These are phyloP conservation scores for Drosophila aff. DNA, from an alignment of 1,140 invertebrate genomes.

Conservation along the genomic window DNA sequence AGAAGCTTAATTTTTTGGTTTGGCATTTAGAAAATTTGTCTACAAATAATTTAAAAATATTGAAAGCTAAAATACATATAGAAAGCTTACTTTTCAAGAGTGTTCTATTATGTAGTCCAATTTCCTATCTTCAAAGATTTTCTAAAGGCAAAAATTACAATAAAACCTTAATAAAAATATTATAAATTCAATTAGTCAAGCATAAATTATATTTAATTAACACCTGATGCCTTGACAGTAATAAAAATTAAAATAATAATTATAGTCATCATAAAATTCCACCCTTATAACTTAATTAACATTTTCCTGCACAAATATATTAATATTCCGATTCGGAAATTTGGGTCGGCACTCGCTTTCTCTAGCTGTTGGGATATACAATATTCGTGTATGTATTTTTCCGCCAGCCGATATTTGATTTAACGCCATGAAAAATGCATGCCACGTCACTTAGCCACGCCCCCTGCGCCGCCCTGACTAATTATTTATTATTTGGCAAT, in stretches of 20 bases:
- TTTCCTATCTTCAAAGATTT: neutral
- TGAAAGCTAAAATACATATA: too few relatives aligned
- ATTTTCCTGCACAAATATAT: slow-evolving; percentile 29
- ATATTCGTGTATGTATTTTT: neutral
- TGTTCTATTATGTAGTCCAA: neutral
- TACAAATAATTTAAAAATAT: too few relatives aligned
- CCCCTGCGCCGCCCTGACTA: slow-evolving; percentile 60
- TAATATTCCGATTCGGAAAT: slow-evolving; percentile 29
- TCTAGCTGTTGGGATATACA: slow-evolving; percentile 27
- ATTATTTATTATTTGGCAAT: slow-evolving; percentile 84
- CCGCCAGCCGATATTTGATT: slow-evolving; percentile 73
- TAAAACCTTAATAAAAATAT: neutral
- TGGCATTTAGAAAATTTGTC: too few relatives aligned
- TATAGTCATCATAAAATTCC: neutral
- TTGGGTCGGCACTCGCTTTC: slow-evolving; percentile 71
- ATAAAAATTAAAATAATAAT: neutral
- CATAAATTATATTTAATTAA: neutral
- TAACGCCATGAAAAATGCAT: slow-evolving; percentile 72
- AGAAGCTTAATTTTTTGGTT: too few relatives aligned
- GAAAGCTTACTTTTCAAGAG: too few relatives aligned
- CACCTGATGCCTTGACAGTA: neutral
- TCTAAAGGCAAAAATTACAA: neutral
- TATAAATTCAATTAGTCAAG: neutral
- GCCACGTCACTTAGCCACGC: slow-evolving; percentile 71
- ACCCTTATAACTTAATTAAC: slow-evolving; percentile 34